Evolutionary conservation across 2,797 vertebrate species (phyloP).

Genomic region (Garrulus glandarius): DNA sequence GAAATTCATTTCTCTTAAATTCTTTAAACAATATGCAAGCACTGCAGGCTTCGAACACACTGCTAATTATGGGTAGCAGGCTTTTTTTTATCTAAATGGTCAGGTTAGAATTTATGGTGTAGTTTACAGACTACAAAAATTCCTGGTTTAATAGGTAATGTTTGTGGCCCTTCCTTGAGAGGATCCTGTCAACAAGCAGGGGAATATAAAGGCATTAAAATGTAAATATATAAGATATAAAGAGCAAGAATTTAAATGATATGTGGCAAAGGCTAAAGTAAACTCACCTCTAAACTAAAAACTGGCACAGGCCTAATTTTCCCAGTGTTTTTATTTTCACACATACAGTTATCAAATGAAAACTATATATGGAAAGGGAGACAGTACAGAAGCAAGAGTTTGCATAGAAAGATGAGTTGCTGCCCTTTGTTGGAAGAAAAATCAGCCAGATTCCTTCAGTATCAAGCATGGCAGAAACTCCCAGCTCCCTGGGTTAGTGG

Average conservation of each 20-base stretch:
- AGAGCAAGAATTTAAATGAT: not conserved
- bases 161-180: not conserved
- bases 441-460: not conserved
- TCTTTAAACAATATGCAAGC: conserved; percentile 42
- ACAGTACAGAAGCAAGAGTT: not conserved
- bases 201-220: not conserved
- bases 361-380: not conserved
- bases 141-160: conserved; percentile 13
- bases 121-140: conserved; percentile 35
- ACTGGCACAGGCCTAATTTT: not conserved
- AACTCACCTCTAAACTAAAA: not conserved
- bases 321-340: not conserved
- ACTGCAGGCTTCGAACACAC: not conserved
- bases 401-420: not conserved
- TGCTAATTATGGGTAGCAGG: conserved; percentile 20
- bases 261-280: not conserved
- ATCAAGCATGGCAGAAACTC: not conserved
- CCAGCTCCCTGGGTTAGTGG: fast-evolving
- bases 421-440: not conserved
- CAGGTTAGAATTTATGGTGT: not conserved
- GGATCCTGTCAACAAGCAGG: not conserved
- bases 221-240: not conserved
- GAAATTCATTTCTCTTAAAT: conserved; percentile 43
- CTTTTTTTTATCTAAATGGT: not conserved
- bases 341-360: not conserved